Evolutionary conservation across 1,140 invertebrate genomes (phyloP), one percentile per base, ranked within the genome.

Genomic region (Sminthurinus signatus): DNA sequence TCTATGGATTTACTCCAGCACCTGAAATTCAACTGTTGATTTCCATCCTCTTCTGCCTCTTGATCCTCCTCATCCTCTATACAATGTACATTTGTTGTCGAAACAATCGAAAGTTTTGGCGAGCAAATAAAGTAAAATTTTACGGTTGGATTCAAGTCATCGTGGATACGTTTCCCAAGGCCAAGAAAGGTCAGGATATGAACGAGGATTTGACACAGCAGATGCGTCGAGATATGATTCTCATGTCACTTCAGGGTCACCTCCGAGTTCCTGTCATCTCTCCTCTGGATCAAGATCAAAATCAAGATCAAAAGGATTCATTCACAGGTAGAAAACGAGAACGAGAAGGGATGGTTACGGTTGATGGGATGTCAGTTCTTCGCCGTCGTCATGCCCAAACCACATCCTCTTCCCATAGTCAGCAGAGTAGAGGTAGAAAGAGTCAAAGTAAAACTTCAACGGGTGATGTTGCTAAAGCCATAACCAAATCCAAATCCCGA

Each of bases 21-120:
- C 68, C 68, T 0, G 68, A 69, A 48, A 44, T 66, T 23, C 68
- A 65, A 46, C 42, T 69, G 12, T 25, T 69, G 3, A 17, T 60
- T n/a, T 62, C 68, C 0, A 17, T 69, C 10, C 51, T 67, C 3
- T 62, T 63, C 28, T 59, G 63, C 23, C 5, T 58, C 1, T 31
- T 62, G 10, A 10, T 65, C 1, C 39, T 69, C 1, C 8, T 36
- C 3, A 1, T 65, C n/a, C 39, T 69, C 1, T 60, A 56, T 17
- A 0, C 65, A 12, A 28, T 52, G 5, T 69, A 42, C 42, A 46
- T 59, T 29, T 69, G 67, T 48, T 32, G 42, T 36, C 54, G 56
- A 23, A 21, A 46, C 1, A 19, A 69, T 21, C 28, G 39, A 14
- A 43, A 42, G 39, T 32, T 65, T 0, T 69, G 63, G 63, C 19